Evolutionary conservation across 35 echinoderm and acorn worm species (phyloP), one percentile per base, ranked within the genome.

Genomic region (Ophioderma brevispina): DNA sequence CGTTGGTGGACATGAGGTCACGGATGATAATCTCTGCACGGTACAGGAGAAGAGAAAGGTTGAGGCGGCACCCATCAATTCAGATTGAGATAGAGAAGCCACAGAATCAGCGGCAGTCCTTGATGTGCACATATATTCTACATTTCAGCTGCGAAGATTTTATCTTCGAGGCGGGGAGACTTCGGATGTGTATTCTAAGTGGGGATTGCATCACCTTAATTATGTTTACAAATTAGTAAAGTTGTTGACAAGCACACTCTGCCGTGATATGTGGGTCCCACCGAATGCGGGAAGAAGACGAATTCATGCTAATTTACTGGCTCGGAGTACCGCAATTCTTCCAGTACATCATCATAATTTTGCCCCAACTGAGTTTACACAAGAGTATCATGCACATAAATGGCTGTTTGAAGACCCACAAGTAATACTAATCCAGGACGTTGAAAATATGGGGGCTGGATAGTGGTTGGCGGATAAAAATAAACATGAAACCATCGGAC

Each of bases 1-100:
- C 77, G n/a, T 88, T 39, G 86, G 10, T 88, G 30, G 86, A 88
- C 37, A 78, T 80, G 77, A 88, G 86, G 75, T 77, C 41, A 88
- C 37, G 31, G 86, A 88, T 80, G 86, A 88, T 88, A 55, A 88
- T 35, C 35, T 14, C 35, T 75, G 18, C 86, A 88, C 55, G 86
- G 86, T 14, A 88, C 55, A 31, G 76, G 86, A 0, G n/a, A n/a
- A n/a, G n/a, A 33, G 86, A 36, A 78, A 56, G 42, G 35, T 88
- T 18, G 86, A 50, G 56, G 78, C 40, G 40, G n/a, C 13, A 37
- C 10, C 75, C 79, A 79, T 76, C 75, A 36, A 80, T 88, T 33
- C 39, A 76, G 11, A 88, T n/a, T 88, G 55, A 88, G 36, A 39
- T 88, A 70, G 77, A 79, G 31, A 80, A 70, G 40, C 30, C 0